Evolutionary conservation across 2,113 vertebrate genomes (phyloP), one percentile per base, ranked within the genome.

Genomic region (Urocitellus parryii): DNA sequence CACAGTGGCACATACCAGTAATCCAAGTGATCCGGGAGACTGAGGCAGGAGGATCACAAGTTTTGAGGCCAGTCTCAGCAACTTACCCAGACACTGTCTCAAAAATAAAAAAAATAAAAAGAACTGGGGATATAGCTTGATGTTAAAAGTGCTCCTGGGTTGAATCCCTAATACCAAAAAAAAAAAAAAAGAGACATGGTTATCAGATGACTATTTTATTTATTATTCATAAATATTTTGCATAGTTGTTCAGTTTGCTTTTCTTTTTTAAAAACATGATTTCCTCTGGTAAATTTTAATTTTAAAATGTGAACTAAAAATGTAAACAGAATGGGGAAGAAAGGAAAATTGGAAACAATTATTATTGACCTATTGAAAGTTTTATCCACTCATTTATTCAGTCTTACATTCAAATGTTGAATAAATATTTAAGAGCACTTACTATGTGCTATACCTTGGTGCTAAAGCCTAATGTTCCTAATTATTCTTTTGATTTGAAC

Each of bases 161-260:
- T 58, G 20, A 58, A 58, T 58, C 20, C 56, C 56, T 18, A 58
- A 8, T 22, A 58, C 56, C 56, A 8, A 4, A 9, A 9, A 58
- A 56, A 56, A 18, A 58, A 58, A 20, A 24, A 58, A 7, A 24
- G 32, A 68, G 20, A 83, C 42, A 42, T 92, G 12, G 13, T 81
- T 58, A 53, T 93, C 48, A 25, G 11, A 91, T 88, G 68, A 93
- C 68, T 88, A 65, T 87, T 87, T 92, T 91, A 9, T 76, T 90
- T 84, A 58, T 95, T 73, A 88, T 45, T 34, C 58, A 74, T 74
- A 93, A 94, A 97, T 70, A 91, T 85, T 95, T 95, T 72, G 20
- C 7, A 67, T 90, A 39, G 34, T 53, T 79, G 0, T 39, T 3
- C 48, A 58, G 45, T 61, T 97, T 89, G 53, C 13, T 72, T 92